These are phyloP conservation scores for Theodoxus fluviatilis DNA, from an alignment of 2,888 invertebrate species.

Conservation along the genomic window DNA sequence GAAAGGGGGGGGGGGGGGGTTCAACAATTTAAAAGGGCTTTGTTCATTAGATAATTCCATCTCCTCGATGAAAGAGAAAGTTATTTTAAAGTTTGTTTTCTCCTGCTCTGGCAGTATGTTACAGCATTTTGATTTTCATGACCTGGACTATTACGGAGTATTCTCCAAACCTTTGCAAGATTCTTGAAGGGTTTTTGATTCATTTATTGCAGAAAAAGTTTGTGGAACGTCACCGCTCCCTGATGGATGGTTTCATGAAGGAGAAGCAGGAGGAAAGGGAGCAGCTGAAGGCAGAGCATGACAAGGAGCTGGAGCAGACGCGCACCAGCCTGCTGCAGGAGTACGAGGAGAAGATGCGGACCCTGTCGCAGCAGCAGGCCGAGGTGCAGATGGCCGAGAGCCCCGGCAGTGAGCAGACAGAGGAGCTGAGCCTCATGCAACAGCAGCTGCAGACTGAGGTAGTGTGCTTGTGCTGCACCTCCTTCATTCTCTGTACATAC, in stretches of 20 bases:
- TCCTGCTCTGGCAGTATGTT: not conserved
- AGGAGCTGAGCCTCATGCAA: no score
- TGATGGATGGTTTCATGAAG: conserved; percentile 39
- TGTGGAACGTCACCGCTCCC: conserved; percentile 38
- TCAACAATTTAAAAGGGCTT: no score
- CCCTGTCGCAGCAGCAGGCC: no score
- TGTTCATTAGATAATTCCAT: no score
- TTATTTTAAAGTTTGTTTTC: not conserved
- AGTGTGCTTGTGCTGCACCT: no score
- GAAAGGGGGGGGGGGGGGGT: no score
- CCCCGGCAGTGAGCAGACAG: no score
- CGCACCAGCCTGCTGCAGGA: conserved; percentile 37
- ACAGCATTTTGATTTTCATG: not conserved
- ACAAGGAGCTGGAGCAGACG: conserved; percentile 42
- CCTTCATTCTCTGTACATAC: no score
- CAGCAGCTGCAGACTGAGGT: no score
- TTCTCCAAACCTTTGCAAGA: not conserved
- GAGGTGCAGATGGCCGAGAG: no score
- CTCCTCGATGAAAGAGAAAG: no score
- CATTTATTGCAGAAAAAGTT: conserved; percentile 38
- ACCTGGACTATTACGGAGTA: not conserved
- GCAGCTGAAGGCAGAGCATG: conserved; percentile 38
- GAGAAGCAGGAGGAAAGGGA: conserved; percentile 43
- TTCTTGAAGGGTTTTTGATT: not conserved
- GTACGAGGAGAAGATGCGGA: no score